Conservation (phyloP, 1,140 invertebrate species). For the Diabrotica undecimpunctata region DNA sequence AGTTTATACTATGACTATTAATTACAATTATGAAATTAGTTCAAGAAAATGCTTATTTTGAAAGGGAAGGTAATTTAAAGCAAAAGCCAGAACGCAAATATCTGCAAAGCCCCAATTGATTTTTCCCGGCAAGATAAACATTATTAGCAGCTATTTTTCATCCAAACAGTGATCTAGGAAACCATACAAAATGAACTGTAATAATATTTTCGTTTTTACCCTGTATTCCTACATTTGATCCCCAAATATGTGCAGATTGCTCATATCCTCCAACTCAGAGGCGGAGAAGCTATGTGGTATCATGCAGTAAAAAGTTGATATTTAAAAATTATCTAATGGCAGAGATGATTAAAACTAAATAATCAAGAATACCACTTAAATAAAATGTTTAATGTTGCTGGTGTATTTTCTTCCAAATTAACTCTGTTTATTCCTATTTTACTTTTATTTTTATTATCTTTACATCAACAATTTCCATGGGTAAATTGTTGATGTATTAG, state of each 20-base stretch:
- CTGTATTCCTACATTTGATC: constrained; percentile 8
- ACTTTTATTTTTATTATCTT: no score
- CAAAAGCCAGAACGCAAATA: neutral
- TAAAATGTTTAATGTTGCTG: no score
- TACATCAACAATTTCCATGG: no score
- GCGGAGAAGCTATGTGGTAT: constrained; percentile 3
- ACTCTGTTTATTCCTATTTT: no score
- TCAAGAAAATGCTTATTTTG: no score
- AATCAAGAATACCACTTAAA: no score
- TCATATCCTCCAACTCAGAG: constrained; percentile 14
- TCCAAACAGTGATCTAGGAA: constrained; percentile 5
- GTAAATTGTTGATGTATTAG: neutral
- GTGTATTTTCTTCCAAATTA: no score
- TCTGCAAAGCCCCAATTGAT: neutral
- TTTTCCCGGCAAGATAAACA: constrained; percentile 1
- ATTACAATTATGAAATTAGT: no score
- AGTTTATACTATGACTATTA: no score
- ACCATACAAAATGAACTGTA: constrained; percentile 16
- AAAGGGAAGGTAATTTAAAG: no score
- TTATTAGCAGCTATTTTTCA: constrained; percentile 13
- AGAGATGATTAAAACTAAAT: neutral
- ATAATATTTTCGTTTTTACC: constrained; percentile 15
- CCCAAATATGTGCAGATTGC: constrained; percentile 17
- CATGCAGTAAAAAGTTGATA: no score
- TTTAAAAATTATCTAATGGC: no score